A percentile compares a stretch with the other conserved stretches of the same genome.
Conservation (phyloP, 2,113 vertebrate genomes). For the Anarhynchus alexandrinus region DNA sequence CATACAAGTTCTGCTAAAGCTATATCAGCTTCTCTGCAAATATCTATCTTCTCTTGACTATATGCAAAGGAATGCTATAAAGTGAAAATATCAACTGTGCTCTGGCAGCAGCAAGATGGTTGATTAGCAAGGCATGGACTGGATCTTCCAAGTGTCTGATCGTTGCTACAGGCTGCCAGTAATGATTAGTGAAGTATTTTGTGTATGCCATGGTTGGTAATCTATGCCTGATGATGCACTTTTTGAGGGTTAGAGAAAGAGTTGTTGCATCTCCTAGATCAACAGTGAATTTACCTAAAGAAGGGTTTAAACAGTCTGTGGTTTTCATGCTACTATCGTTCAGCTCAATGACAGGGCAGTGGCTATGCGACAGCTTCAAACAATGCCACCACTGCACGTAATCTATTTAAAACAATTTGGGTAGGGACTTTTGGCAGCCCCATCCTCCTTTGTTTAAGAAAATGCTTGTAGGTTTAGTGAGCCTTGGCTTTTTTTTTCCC, state of each 20-base stretch:
- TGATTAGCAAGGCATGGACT: neutral
- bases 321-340: rapidly evolving
- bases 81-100: neutral
- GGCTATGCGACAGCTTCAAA: neutral
- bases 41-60: neutral
- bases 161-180: neutral
- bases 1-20: neutral
- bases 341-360: neutral
- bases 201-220: neutral
- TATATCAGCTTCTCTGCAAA: neutral
- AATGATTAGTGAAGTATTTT: neutral
- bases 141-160: neutral
- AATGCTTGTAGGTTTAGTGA: neutral
- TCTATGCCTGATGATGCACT: neutral
- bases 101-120: rapidly evolving
- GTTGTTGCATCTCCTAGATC: neutral
- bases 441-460: neutral
- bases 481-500: neutral
- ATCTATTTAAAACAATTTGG: neutral
- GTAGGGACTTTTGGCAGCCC: neutral
- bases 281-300: neutral
- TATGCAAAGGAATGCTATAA: too few relatives aligned
- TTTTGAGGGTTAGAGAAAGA: neutral
- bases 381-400: too few relatives aligned
- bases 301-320: neutral